These are phyloP conservation scores for Chironomus striatipennis DNA, from an alignment of 1,140 invertebrate genomes.

Conservation along the genomic window DNA sequence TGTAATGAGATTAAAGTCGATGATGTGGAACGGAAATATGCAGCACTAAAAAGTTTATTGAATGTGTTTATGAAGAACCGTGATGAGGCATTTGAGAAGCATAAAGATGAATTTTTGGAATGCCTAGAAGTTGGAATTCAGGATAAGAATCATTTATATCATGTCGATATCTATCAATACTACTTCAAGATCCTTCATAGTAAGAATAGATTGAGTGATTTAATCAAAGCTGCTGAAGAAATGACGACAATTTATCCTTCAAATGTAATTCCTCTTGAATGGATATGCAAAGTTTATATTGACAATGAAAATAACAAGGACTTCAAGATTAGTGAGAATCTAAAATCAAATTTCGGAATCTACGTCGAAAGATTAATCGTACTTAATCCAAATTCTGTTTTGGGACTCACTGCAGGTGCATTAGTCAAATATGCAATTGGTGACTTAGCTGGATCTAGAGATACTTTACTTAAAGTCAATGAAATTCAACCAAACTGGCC, in stretches of 20 bases:
- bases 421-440: conserved; percentile 44
- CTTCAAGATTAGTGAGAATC: conserved; percentile 30
- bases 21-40: neutral
- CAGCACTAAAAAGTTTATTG: conserved; percentile 4
- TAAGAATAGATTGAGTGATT: conserved; percentile 38
- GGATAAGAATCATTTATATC: conserved; percentile 29
- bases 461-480: conserved; percentile 40
- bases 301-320: conserved; percentile 41
- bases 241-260: conserved; percentile 45
- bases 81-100: neutral
- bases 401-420: conserved; percentile 51
- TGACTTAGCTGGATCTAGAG: conserved; percentile 47
- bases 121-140: conserved; percentile 33
- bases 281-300: conserved; percentile 52
- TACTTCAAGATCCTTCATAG: conserved; percentile 50
- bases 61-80: conserved; percentile 24
- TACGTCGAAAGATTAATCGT: conserved; percentile 43
- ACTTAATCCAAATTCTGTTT: conserved; percentile 47
- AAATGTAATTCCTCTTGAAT: conserved; percentile 46
- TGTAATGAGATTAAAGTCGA: conserved; percentile 7
- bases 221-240: conserved; percentile 43
- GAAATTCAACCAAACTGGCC: conserved; percentile 30
- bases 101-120: conserved; percentile 15
- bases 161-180: conserved; percentile 43
- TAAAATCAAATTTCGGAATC: conserved; percentile 28